Evolutionary conservation across 2,797 vertebrate genomes (phyloP).

Genomic region (Sebastes hopkinsi): DNA sequence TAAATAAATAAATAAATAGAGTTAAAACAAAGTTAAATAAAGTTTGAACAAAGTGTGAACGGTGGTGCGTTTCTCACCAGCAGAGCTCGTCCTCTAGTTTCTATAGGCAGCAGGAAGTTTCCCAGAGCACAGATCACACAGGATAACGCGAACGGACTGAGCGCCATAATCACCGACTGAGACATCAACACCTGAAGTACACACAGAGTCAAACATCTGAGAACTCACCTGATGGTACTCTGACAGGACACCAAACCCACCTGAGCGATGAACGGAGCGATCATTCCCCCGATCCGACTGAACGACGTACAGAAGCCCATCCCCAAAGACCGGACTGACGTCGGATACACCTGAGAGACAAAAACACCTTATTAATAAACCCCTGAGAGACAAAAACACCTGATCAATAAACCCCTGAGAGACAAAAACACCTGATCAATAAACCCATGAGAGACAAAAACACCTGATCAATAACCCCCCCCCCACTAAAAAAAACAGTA

Average conservation of each 20-base stretch:
- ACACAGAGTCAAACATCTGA: neutral
- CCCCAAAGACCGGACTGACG: constrained; percentile 87
- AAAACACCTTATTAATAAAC: neutral
- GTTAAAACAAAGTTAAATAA: neutral
- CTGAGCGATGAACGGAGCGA: constrained; percentile 95
- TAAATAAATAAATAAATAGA: neutral
- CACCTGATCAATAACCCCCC: neutral
- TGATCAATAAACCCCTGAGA: neutral
- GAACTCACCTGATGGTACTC: neutral
- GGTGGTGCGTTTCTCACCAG: constrained; percentile 78
- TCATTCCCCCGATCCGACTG: constrained; percentile 94
- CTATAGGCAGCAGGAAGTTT: constrained; percentile 87
- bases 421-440: neutral
- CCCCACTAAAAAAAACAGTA: neutral
- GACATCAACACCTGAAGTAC: constrained; percentile 88
- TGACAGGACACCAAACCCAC: constrained; percentile 62
- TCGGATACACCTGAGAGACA: constrained; percentile 91
- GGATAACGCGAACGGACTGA: constrained; percentile 86
- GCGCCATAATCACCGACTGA: constrained; percentile 83
- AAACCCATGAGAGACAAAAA: neutral
- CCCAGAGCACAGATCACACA: constrained; percentile 85
- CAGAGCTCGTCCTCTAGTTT: constrained; percentile 90
- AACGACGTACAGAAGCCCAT: constrained; percentile 94
- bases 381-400: neutral
- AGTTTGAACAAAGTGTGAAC: neutral